These are phyloP conservation scores for Saccopteryx bilineata DNA, from an alignment of 2,113 vertebrate genomes.

Conservation along the genomic window DNA sequence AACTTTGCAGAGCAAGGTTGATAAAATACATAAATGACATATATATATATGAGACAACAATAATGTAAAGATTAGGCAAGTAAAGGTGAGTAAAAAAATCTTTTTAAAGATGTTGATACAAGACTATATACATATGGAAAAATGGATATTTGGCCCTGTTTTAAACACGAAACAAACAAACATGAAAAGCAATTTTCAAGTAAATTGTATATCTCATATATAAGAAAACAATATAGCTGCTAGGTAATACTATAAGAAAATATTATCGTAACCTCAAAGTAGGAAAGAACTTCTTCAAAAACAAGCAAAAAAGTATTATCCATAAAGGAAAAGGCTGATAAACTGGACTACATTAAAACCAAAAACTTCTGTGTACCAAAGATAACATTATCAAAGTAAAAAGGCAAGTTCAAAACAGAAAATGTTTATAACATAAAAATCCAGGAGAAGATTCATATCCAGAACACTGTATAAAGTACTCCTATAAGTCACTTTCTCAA, in stretches of 20 bases:
- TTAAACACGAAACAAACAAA: neutral
- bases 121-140: neutral
- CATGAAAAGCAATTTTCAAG: neutral
- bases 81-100: neutral
- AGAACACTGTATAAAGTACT: neutral
- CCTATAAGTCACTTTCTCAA: neutral
- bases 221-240: neutral
- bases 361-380: neutral
- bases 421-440: neutral
- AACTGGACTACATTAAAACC: neutral
- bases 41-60: neutral
- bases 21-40: neutral
- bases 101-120: neutral
- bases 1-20: neutral
- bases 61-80: neutral
- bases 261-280: neutral
- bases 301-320: neutral
- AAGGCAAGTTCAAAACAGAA: conserved; percentile 9
- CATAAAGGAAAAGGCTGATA: neutral
- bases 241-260: neutral
- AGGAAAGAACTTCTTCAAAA: neutral
- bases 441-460: neutral
- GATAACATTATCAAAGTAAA: neutral
- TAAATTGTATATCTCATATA: neutral
- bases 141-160: neutral